phyloP scores from a whole-genome alignment of 2,797 vertebrate species.

The Pteropus rufus region DNA sequence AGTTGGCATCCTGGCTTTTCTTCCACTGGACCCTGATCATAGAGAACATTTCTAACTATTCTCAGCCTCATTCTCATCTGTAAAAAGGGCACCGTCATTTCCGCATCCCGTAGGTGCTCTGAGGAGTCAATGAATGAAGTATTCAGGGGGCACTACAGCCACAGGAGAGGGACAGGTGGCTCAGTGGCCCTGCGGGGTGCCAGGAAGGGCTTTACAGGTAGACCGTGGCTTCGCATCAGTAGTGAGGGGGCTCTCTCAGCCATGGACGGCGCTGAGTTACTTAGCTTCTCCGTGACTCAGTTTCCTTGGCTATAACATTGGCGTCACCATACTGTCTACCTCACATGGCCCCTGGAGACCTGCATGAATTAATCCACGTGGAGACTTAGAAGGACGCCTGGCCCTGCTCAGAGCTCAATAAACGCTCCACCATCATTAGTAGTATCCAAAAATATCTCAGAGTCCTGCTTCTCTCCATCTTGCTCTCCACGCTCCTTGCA shows the following conservation, averaged over 20 bases:
- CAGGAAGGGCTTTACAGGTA: background rate
- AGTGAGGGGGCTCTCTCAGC: background rate
- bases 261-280: background rate
- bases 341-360: background rate
- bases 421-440: background rate
- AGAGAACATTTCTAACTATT: background rate
- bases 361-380: rapidly evolving
- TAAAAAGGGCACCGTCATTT: background rate
- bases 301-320: background rate
- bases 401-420: background rate
- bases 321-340: no score
- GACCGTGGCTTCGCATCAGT: background rate
- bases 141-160: background rate
- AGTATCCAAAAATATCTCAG: background rate
- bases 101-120: background rate
- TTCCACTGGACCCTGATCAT: background rate
- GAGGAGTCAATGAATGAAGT: background rate
- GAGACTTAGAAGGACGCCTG: background rate
- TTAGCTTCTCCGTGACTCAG: background rate
- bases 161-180: rapidly evolving
- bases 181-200: rapidly evolving
- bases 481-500: background rate
- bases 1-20: background rate
- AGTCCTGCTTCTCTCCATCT: background rate
- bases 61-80: background rate